These are phyloP conservation scores for Ostrea edulis DNA, from an alignment of 1,140 invertebrate species.

Conservation along the genomic window DNA sequence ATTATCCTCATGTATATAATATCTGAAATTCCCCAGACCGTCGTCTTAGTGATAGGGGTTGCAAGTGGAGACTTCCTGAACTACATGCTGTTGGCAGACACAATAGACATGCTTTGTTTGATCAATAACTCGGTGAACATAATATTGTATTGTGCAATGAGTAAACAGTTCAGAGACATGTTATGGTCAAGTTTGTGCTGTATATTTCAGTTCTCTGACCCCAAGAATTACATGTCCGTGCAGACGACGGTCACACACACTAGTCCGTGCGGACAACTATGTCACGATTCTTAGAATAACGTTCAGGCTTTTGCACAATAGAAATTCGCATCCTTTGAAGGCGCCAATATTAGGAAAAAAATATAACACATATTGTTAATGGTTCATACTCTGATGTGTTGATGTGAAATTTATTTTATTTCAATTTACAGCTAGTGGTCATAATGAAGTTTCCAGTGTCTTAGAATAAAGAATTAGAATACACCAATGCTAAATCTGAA, in stretches of 20 bases:
- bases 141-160: slow-evolving; percentile 97
- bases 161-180: slow-evolving; percentile 92
- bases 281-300: neutral
- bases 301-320: neutral
- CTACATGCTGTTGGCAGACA: slow-evolving; percentile 86
- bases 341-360: too few species aligned
- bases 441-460: too few species aligned
- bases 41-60: slow-evolving; percentile 76
- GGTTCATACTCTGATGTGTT: too few species aligned
- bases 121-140: slow-evolving; percentile 95
- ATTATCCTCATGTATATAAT: slow-evolving; percentile 88
- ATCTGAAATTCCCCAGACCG: slow-evolving; percentile 88
- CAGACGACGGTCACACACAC: slow-evolving; percentile 4
- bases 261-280: neutral
- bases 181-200: slow-evolving; percentile 79
- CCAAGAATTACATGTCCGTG: neutral
- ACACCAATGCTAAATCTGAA: too few species aligned
- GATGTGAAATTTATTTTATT: too few species aligned
- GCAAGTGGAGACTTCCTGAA: slow-evolving; percentile 69
- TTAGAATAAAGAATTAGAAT: too few species aligned
- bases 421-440: too few species aligned
- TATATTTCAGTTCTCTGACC: neutral
- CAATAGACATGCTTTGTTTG: slow-evolving; percentile 94
- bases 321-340: too few species aligned
- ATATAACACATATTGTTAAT: too few species aligned